Evolutionary conservation across 2,113 vertebrate species (phyloP), one percentile per base, ranked within the genome.

Genomic region (Mesoclemmys tuberculata): DNA sequence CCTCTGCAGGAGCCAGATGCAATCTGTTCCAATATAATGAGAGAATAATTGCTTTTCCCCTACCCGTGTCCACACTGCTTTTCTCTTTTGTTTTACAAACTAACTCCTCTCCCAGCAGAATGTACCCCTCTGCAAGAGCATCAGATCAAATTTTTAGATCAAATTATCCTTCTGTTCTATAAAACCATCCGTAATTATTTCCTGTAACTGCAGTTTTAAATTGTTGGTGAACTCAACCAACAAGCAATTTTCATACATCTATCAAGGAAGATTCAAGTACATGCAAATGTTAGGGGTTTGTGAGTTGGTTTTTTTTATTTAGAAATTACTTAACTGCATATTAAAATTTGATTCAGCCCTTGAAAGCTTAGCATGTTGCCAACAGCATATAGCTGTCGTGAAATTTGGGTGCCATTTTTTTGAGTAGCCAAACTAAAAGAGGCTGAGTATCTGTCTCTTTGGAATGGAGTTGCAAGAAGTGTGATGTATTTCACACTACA

Each of bases 141-240:
- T 97, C 97, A 97, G 96, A 98, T 97, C 85, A 24, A 95, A 96
- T 97, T 97, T 97, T 97, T 97, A 96, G 96, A 97, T 97, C 94
- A 97, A 97, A 97, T 97, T 97, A 97, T 95, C 94, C 92, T 97
- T 96, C 95, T 98, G 95, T 96, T 97, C 95, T 86, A 94, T 96
- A 96, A 96, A 94, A 88, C 96, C 93, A 92, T 91, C 92, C 24
- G 0, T 97, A 98, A 97, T 98, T 97, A 94, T 93, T 97, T 94
- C 93, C 74, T 93, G 93, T 94, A 98, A 97, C 97, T 96, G 95
- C 96, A 96, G 90, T 96, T 97, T 84, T 92, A 83, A 88, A 92
- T 97, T 96, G 82, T 95, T 92, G 86, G 92, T 97, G 96, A 97
- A 97, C 87, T 56, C 95, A 97, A 95, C 97, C 97, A 97, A 96